A percentile compares a stretch with the other conserved stretches of the same genome.
These are phyloP conservation scores for Drosophila sulfurigaster DNA, from an alignment of 1,140 invertebrate species.

Conservation along the genomic window DNA sequence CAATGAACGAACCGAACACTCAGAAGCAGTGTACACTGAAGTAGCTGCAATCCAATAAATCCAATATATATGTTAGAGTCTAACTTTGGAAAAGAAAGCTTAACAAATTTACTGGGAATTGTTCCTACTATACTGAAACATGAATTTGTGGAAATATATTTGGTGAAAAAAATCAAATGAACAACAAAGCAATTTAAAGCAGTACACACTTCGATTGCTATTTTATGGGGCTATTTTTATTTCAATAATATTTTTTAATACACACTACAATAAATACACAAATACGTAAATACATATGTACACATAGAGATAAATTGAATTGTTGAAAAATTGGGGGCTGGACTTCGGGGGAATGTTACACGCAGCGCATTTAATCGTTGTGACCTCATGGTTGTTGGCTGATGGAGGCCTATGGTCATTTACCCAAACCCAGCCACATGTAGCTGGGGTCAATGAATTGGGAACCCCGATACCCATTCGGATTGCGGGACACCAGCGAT, in stretches of 20 bases:
- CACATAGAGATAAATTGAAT: constrained; percentile 5
- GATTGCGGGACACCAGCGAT: constrained; percentile 77
- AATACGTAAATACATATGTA: constrained; percentile 13
- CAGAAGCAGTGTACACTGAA: too few relatives aligned
- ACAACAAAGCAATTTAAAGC: too few relatives aligned
- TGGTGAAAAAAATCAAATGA: too few relatives aligned
- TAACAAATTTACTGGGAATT: too few relatives aligned
- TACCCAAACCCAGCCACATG: constrained; percentile 85
- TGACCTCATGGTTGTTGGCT: background rate
- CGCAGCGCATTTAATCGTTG: constrained; percentile 45
- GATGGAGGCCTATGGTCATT: constrained; percentile 60
- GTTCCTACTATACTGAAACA: too few relatives aligned
- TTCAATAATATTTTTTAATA: constrained; percentile 3
- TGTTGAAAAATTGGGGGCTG: constrained; percentile 1
- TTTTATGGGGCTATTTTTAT: background rate
- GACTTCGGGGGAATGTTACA: background rate
- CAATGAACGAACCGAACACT: background rate
- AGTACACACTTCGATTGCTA: background rate
- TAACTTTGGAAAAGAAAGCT: too few relatives aligned
- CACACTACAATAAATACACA: background rate
- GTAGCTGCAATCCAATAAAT: too few relatives aligned
- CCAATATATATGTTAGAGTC: too few relatives aligned
- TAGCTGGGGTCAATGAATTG: constrained; percentile 82
- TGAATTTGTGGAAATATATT: too few relatives aligned
- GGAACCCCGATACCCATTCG: constrained; percentile 80